Conservation (phyloP, 2,797 vertebrate genomes). For the Anniella stebbinsi region DNA sequence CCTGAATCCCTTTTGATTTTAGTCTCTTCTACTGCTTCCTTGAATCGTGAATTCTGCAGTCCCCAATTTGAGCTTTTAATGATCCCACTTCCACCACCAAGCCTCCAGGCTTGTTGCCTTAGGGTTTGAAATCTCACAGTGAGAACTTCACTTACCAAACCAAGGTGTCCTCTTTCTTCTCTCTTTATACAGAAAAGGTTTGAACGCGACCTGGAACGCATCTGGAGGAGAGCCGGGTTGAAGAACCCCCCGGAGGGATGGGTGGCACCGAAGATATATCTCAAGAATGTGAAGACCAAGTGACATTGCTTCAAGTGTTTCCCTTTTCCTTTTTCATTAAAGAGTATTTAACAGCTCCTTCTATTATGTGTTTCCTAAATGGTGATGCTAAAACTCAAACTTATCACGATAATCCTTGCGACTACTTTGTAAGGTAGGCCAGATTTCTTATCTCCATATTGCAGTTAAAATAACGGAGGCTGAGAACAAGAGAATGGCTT, state of each 20-base stretch:
- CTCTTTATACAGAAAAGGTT: constrained; percentile 82
- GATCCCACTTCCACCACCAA: background rate
- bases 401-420: background rate
- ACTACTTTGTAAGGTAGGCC: background rate
- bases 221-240: constrained; percentile 90
- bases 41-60: background rate
- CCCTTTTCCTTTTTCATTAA: constrained; percentile 53
- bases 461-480: too few relatives aligned
- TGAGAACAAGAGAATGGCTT: background rate
- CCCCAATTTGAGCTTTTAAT: background rate
- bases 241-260: constrained; percentile 87
- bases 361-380: background rate
- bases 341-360: constrained; percentile 35
- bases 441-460: background rate
- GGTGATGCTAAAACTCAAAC: too few relatives aligned
- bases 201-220: constrained; percentile 86
- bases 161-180: background rate
- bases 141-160: background rate
- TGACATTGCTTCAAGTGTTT: constrained; percentile 6
- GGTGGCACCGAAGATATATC: constrained; percentile 88
- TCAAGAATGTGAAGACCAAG: constrained; percentile 69
- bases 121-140: background rate
- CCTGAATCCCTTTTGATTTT: background rate
- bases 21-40: background rate
- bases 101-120: background rate